These are phyloP conservation scores for Molossus molossus DNA, from an alignment of 2,797 vertebrate species.

Conservation along the genomic window DNA sequence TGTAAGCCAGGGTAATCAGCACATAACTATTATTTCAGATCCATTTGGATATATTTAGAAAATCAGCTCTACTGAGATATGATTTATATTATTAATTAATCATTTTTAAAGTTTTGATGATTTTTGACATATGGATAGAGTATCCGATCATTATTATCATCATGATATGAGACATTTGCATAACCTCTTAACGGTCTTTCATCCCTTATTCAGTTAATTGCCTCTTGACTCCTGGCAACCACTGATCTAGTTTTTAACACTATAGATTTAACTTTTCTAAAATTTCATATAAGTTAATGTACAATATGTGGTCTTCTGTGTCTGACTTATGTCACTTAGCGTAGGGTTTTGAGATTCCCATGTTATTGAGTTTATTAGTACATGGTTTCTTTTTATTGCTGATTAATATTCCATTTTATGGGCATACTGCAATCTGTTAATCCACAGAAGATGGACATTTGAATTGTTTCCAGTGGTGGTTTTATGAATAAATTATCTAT, in stretches of 20 bases:
- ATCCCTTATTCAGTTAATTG: neutral
- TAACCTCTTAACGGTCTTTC: neutral
- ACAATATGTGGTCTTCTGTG: neutral
- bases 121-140: neutral
- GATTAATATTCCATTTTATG: neutral
- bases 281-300: neutral
- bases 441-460: neutral
- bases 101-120: conserved; percentile 4
- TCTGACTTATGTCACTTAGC: conserved; percentile 29
- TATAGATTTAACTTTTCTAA: neutral
- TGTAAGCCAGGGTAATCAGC: conserved; percentile 36
- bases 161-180: neutral
- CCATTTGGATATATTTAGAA: neutral
- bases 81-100: conserved; percentile 3
- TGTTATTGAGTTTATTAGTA: neutral
- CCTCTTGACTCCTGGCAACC: neutral
- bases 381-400: conserved; percentile 1
- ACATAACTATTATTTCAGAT: neutral
- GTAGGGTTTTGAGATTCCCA: conserved; percentile 22
- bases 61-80: neutral
- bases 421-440: neutral
- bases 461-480: neutral
- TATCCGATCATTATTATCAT: neutral
- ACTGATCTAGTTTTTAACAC: neutral
- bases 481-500: neutral